Base-by-base conservation (phyloP, 2,113 vertebrate genomes). In the Lasiurus borealis region DNA sequence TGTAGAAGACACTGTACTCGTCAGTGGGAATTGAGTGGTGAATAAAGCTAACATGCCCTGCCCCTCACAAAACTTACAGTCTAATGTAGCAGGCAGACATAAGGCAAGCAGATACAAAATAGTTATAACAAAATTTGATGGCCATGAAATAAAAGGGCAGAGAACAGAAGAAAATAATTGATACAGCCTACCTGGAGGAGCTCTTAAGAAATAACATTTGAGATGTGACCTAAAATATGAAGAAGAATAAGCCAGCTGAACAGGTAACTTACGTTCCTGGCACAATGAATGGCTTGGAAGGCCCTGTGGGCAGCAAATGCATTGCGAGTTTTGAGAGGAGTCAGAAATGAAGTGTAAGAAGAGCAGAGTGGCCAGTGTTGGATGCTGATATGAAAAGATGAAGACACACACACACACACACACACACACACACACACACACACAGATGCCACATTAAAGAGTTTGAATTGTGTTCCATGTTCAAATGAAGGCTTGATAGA, bases 401-500 rank as follows among this genome's bases (percentile, higher is more conserved):
- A 75, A 88, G 34, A 34, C 29, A 40, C 40, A 40, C 40, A 40
- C 40, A 40, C 40, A 40, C 40, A 40, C 40, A 40, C 40, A 40
- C 40, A 40, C 40, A 40, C 40, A 40, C 40, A 40, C 40, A 40
- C 40, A 40, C 40, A 40, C 40, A 40, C 40, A 40, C 40, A 40
- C 40, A 40, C n/a, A n/a, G n/a, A n/a, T 40, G 50, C 16, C 9
- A 46, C n/a, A 34, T 54, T 77, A 80, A 93, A 88, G 29, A 54
- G 34, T 90, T 75, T 69, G 48, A 34, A 71, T 88, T 90, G 82
- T 92, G 80, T 83, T 77, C n/a, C 21, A 46, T 50, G 36, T 83
- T 85, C 50, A 89, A 57, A 68, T 69, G 62, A 76, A 88, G 27
- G 23, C 14, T 27, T 86, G 71, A 62, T 25, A 68, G 29, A 50